Base-by-base conservation (phyloP, 2,888 invertebrate species). In the Papilio elwesi region DNA sequence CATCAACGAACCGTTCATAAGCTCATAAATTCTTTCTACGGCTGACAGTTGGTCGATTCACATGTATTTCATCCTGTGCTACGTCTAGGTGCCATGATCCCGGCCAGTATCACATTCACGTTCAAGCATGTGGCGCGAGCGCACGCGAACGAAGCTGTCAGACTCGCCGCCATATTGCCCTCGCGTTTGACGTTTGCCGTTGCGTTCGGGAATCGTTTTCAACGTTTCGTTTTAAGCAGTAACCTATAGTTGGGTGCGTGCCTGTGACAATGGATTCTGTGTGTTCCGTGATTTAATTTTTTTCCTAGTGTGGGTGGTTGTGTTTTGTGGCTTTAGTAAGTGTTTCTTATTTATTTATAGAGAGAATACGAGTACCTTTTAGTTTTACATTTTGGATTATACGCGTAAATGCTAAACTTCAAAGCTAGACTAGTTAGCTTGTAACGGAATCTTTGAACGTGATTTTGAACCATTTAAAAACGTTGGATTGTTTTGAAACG, bases 11-110 rank as follows among this genome's bases (percentile, higher is more conserved):
- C 78, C 76, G 76, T 65, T 64, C 77, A 67, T 64, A 68, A 36
- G 85, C 87, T 86, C 92, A 93, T 93, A 93, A 93, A 93, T 93
- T 93, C 93, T 93, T 92, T 93, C 90, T 81, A 85, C 84, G 78
- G 73, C 85, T 93, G 93, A 93, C 93, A 93, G 90, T 85, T 88
- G 87, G 70, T 76, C 81, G 80, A 85, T 84, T 89, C 87, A 87
- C 91, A 90, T 88, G 88, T 90, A 83, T 83, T 77, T 82, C 83
- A 84, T 85, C 83, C 82, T 86, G 83, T 85, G 78, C 76, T 78
- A 78, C 80, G 76, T 83, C 77, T 79, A 78, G 80, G 76, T 83
- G 84, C 79, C 78, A 85, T 86, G 87, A 73, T 78, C 77, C 79
- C 78, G 73, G 76, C 55, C 64, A 68, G 67, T 76, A 77, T 80